These are phyloP conservation scores for Dasyprocta punctata DNA, from an alignment of 2,113 vertebrate genomes.

Conservation along the genomic window DNA sequence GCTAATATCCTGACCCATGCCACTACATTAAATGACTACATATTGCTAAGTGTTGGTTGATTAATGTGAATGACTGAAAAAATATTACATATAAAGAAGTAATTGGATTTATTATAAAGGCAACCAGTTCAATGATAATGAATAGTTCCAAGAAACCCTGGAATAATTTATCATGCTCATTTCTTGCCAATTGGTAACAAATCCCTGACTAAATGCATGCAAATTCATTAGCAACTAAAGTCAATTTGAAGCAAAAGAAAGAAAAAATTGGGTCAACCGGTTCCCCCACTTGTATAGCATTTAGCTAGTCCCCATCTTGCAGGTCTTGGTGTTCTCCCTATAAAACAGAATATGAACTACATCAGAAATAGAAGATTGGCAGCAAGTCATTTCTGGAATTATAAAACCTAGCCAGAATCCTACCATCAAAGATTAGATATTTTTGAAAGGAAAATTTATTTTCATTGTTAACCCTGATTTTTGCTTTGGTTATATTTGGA, in stretches of 20 bases:
- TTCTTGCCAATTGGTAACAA: slow-evolving; percentile 28
- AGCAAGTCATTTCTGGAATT: neutral
- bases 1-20: neutral
- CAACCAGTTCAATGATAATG: slow-evolving; percentile 7
- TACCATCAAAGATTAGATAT: neutral
- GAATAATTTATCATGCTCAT: neutral
- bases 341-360: neutral
- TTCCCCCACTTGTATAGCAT: neutral
- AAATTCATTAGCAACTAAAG: neutral
- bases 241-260: slow-evolving; percentile 28
- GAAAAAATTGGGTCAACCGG: neutral
- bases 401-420: neutral
- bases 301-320: neutral
- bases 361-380: neutral
- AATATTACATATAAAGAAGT: neutral
- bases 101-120: neutral
- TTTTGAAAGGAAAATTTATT: neutral
- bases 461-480: neutral
- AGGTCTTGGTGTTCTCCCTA: neutral
- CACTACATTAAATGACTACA: neutral
- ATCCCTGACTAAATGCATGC: neutral
- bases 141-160: neutral
- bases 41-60: slow-evolving; percentile 2
- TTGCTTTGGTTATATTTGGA: neutral
- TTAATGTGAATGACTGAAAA: neutral